Base-by-base conservation (phyloP, 2,797 vertebrate species). In the Enteromius trimaculatus region DNA sequence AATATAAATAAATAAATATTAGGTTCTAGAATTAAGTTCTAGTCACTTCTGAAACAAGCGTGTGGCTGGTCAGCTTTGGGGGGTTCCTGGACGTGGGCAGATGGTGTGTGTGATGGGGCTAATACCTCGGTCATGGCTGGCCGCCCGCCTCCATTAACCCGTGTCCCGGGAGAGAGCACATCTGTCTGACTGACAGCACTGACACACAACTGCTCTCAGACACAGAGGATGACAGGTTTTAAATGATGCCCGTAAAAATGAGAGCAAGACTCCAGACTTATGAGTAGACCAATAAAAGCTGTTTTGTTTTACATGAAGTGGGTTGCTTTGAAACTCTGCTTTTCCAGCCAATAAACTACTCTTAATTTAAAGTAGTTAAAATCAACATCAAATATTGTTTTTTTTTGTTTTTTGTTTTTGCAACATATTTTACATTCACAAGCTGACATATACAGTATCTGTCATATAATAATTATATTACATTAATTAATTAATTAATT, bases 101-200 rank as follows among this genome's bases (percentile, higher is more conserved):
- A 94, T 93, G 93, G 92, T 83, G 83, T 79, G 88, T 89, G 87
- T 90, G 89, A 93, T 92, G 88, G 86, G 86, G 88, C 87, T 93
- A 92, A 94, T 93, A 92, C 84, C 88, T 92, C 87, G 83, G 90
- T 90, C 85, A 90, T 77, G 84, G 87, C 88, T 87, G 51, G 51
- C 87, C 89, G 84, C 86, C 79, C 21, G 62, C 86, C 90, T 90
- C 80, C 49, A 91, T 93, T 92, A 92, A 87, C 85, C 82, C 7
- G 4, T 60, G 84, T 90, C 89, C 88, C 86, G 49, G 76, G 17
- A 72, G 87, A 86, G 90, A 77, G 34, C 26, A 23, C 84, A 78
- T 47, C 65, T 77, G 72, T 42, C 44, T 55, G 51, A 77, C 74
- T 77, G 65, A 81, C 79, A 81, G 64, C 62, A 14, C 29, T 65